A percentile compares a stretch with the other conserved stretches of the same genome.
These are phyloP conservation scores for Rhagium mordax DNA, from an alignment of 2,888 invertebrate species.

Conservation along the genomic window DNA sequence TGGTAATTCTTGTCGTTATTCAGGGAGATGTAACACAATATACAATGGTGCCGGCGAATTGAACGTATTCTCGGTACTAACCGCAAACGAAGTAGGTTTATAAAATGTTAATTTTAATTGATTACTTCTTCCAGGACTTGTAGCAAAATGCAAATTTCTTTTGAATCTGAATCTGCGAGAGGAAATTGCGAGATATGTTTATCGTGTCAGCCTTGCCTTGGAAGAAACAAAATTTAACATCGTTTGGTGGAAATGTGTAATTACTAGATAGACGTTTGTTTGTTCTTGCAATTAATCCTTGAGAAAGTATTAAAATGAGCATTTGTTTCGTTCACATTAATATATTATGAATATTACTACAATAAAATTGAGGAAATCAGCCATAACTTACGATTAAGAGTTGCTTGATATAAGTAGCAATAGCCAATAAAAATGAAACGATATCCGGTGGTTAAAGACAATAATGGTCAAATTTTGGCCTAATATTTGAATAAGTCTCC, in stretches of 20 bases:
- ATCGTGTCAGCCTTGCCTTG: constrained; percentile 19
- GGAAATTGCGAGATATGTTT: constrained; percentile 25
- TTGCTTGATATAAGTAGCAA: too few species aligned
- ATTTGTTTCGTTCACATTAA: background rate
- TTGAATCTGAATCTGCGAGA: constrained; percentile 14
- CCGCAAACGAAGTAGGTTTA: constrained; percentile 20
- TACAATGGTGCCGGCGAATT: constrained; percentile 15
- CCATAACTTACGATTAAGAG: background rate
- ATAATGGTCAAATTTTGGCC: too few species aligned
- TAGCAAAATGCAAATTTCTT: constrained; percentile 24
- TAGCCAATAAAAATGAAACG: too few species aligned
- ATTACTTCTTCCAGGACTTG: constrained; percentile 25
- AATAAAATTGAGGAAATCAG: background rate
- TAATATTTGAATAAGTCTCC: too few species aligned
- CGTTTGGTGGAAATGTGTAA: background rate
- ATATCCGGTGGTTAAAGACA: too few species aligned
- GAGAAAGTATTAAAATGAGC: background rate
- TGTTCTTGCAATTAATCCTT: background rate
- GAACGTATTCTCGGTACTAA: constrained; percentile 22
- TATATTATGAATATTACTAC: background rate
- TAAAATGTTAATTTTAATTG: constrained; percentile 34
- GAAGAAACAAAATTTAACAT: constrained; percentile 17
- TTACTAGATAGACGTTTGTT: background rate
- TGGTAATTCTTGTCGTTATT: constrained; percentile 30
- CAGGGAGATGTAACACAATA: constrained; percentile 2